A percentile compares a stretch with the other conserved stretches of the same genome.
phyloP scores from a whole-genome alignment of 2,113 vertebrate genomes.

The human region DNA sequence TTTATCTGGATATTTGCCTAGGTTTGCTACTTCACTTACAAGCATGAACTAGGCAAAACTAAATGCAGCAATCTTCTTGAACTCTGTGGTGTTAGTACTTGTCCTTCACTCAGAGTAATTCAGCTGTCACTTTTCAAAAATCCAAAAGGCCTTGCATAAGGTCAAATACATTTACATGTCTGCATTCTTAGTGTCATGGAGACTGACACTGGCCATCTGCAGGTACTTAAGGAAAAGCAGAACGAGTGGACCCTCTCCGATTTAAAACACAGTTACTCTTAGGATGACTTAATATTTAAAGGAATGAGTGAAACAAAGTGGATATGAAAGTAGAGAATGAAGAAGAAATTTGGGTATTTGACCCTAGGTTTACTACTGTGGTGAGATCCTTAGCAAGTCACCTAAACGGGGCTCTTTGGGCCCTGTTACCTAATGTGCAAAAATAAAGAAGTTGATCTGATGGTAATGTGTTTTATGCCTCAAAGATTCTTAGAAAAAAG shows the following conservation, averaged over 20 bases:
- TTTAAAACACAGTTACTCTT: neutral
- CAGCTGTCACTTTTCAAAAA: neutral
- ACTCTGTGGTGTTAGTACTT: neutral
- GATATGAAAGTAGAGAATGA: neutral
- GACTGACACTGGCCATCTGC: neutral
- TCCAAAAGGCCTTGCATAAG: neutral
- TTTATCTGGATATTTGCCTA: neutral
- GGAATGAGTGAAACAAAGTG: neutral
- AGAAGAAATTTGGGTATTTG: neutral
- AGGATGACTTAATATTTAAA: neutral
- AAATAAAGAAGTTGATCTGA: neutral
- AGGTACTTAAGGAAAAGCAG: neutral
- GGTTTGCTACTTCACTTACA: neutral
- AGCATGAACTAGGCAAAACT: neutral
- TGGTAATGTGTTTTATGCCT: neutral
- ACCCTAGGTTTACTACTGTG: neutral
- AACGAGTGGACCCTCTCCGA: neutral
- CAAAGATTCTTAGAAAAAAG: neutral
- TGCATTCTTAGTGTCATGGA: neutral
- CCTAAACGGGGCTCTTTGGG: neutral
- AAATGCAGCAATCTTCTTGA: neutral
- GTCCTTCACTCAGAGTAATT: neutral
- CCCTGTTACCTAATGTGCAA: neutral
- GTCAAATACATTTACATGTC: neutral
- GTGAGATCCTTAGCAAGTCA: neutral